A percentile compares a stretch with the other conserved stretches of the same genome.
Evolutionary conservation across 2,797 vertebrate species (phyloP).

Genomic region (Sylvilagus floridanus): DNA sequence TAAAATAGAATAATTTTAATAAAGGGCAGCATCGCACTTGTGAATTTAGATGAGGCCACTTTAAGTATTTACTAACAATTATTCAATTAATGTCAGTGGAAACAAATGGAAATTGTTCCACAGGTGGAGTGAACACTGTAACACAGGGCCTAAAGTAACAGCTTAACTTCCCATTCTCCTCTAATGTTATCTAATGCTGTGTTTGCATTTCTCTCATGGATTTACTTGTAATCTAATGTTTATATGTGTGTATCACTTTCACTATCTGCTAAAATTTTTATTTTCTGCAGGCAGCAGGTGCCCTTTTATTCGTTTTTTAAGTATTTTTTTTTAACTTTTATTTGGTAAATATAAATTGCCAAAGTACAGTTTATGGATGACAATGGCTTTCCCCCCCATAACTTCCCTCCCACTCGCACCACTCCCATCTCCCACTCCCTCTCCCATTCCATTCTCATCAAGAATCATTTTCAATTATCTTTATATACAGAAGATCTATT

Average conservation of each 20-base stretch:
- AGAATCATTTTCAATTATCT: no score
- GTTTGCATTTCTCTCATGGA: not conserved
- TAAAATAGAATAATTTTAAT: not conserved
- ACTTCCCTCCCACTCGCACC: no score
- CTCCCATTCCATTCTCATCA: no score
- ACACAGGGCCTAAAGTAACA: not conserved
- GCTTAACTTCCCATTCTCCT: not conserved
- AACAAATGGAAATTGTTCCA: not conserved
- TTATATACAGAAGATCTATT: no score
- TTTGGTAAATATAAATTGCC: no score
- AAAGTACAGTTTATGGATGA: no score
- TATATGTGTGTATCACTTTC: not conserved
- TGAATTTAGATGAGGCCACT: not conserved
- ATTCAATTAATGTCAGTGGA: not conserved
- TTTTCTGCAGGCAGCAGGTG: not conserved
- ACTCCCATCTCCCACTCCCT: no score
- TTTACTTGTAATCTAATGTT: not conserved
- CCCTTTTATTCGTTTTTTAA: not conserved
- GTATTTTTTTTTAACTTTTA: no score
- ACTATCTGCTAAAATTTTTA: not conserved
- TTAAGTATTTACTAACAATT: not conserved
- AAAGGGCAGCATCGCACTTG: not conserved
- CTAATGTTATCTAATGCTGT: not conserved
- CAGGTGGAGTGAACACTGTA: not conserved
- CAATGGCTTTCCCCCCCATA: no score